Percentiles rank a stretch among this genome's conserved stretches.
These are phyloP conservation scores for Erithacus rubecula DNA, from an alignment of 2,797 vertebrate species.

Conservation along the genomic window DNA sequence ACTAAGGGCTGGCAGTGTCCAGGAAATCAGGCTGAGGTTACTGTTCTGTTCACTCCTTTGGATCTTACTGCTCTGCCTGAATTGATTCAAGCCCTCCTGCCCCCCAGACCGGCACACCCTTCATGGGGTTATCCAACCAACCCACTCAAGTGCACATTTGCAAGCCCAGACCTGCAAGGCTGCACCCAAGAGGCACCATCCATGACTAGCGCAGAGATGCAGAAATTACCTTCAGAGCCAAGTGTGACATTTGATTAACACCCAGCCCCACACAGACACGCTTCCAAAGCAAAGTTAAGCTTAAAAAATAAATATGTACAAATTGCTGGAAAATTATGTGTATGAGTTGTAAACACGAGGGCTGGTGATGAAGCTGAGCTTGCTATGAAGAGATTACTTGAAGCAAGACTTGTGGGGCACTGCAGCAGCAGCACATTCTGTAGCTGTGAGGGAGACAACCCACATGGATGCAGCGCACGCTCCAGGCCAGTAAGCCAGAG, in stretches of 20 bases:
- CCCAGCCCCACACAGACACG: fast-evolving
- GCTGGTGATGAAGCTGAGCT: neutral
- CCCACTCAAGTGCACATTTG: neutral
- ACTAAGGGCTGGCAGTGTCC: fast-evolving
- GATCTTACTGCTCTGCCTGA: neutral
- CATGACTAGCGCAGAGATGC: neutral
- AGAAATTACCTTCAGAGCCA: neutral
- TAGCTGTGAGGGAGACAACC: neutral
- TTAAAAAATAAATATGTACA: neutral
- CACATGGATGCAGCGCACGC: fast-evolving
- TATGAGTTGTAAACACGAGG: neutral
- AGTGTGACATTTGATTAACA: neutral
- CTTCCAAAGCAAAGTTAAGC: neutral
- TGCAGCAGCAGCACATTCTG: neutral
- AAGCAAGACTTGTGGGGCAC: fast-evolving
- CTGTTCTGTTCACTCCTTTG: neutral
- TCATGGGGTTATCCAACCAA: neutral
- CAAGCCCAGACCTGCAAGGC: neutral
- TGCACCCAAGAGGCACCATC: neutral
- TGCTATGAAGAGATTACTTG: neutral
- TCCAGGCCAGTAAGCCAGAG: neutral
- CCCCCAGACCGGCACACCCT: neutral
- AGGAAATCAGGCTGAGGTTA: neutral
- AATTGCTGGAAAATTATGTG: fast-evolving
- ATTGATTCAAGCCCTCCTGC: neutral